Conservation (phyloP, 2,888 invertebrate genomes). For the Orchesella flavescens region DNA sequence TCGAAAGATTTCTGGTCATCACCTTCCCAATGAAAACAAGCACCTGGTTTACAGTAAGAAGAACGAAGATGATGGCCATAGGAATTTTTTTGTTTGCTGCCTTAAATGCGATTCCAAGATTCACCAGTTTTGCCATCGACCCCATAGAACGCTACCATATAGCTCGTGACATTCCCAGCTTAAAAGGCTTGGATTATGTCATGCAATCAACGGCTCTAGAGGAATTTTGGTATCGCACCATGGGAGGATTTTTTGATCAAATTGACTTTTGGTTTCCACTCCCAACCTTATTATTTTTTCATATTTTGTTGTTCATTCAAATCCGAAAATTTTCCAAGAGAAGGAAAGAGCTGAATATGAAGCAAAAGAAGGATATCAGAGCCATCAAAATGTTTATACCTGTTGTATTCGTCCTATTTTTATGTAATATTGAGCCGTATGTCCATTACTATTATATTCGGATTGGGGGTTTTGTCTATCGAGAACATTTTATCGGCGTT, state of each 20-base stretch:
- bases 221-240: slow-evolving; percentile 21
- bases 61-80: slow-evolving; percentile 13
- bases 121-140: slow-evolving; percentile 29
- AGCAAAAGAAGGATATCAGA: slow-evolving; percentile 47
- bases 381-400: slow-evolving; percentile 52
- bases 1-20: slow-evolving; percentile 40
- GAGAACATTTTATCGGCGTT: slow-evolving; percentile 40
- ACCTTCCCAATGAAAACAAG: slow-evolving; percentile 1
- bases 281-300: slow-evolving; percentile 32
- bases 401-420: slow-evolving; percentile 43
- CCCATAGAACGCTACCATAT: slow-evolving; percentile 10
- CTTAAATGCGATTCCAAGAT: slow-evolving; percentile 38
- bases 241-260: slow-evolving; percentile 39
- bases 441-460: slow-evolving; percentile 29
- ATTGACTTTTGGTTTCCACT: slow-evolving; percentile 53
- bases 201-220: slow-evolving; percentile 31
- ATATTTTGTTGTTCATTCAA: slow-evolving; percentile 33
- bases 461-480: slow-evolving; percentile 20
- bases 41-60: slow-evolving; percentile 21
- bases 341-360: slow-evolving; percentile 42
- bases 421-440: slow-evolving; percentile 46
- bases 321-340: slow-evolving; percentile 36
- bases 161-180: slow-evolving; percentile 19
- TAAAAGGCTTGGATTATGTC: slow-evolving; percentile 21
- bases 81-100: slow-evolving; percentile 24